Base-by-base conservation (phyloP, 2,797 vertebrate genomes). In the Sebastes baramenuke region DNA sequence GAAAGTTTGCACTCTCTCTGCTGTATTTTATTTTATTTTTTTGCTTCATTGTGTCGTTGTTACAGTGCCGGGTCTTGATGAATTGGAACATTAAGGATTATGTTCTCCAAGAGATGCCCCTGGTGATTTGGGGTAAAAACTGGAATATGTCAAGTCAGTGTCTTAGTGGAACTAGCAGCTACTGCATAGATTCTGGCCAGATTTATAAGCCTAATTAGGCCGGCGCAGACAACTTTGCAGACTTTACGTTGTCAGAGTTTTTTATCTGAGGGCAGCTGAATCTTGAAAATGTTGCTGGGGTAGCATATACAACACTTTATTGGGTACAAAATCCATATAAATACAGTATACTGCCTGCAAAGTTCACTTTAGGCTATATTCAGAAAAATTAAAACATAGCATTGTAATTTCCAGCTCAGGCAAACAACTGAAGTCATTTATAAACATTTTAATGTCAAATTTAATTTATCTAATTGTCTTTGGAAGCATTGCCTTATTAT, bases 151-250 rank as follows among this genome's bases (percentile, higher is more conserved):
- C 86, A 88, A 78, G 76, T 75, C 59, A 70, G 59, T 65, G 80
- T 77, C 67, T 83, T 72, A 80, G 74, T 61, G 66, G 75, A 86
- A 75, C 69, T 11, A 68, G 67, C 72, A 78, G 67, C 75, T 46
- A 54, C 60, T 46, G 72, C 78, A 75, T 77, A 75, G 79, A 75
- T 86, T 83, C 68, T 77, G 59, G 60, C 42, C 77, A 69, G 84
- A 92, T 92, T 90, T 88, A 90, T 88, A 85, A 77, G 72, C 64
- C 75, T 83, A 90, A 90, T 91, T 89, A 89, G 70, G 65, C 29
- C 20, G 11, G 52, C 71, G 30, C 54, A 68, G 71, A 79, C 56
- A 68, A 71, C 67, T 70, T 59, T 72, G 42, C 69, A 76, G 82
- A 78, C 81, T 79, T 75, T 72, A 79, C 67, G 74, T 75, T 83